A percentile compares a stretch with the other conserved stretches of the same genome.
Evolutionary conservation across 2,113 vertebrate genomes (phyloP).

Genomic region (Podocnemis expansa): DNA sequence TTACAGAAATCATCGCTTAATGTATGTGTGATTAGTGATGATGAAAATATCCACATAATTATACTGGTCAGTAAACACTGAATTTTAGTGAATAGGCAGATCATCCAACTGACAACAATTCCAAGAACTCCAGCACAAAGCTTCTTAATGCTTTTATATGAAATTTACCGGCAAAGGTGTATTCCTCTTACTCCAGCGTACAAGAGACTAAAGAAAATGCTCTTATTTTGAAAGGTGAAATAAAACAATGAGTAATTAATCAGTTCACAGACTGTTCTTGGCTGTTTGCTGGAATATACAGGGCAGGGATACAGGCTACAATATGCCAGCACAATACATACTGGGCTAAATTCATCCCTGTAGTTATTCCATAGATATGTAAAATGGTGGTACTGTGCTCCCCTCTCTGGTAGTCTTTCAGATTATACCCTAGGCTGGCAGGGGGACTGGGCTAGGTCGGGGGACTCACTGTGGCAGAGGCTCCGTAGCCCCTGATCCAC

Average conservation of each 20-base stretch:
- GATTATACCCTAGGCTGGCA: neutral
- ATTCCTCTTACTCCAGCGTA: neutral
- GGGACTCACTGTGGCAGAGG: no score
- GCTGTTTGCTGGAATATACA: neutral
- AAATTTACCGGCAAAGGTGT: neutral
- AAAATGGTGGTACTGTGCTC: neutral
- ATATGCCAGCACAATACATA: neutral
- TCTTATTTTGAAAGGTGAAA: neutral
- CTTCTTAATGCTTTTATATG: neutral
- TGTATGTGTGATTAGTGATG: neutral
- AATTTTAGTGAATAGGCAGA: neutral
- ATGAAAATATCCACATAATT: neutral
- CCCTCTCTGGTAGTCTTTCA: neutral
- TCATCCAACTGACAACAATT: neutral
- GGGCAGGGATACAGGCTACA: neutral
- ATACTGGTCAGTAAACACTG: neutral
- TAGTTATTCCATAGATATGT: conserved; percentile 18
- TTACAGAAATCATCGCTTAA: neutral
- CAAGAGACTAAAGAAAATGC: neutral
- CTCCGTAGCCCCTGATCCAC: no score
- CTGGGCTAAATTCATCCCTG: neutral
- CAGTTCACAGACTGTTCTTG: neutral
- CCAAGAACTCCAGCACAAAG: neutral
- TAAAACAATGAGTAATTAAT: neutral
- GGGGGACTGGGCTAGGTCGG: no score